Conservation (phyloP, 2,888 invertebrate genomes). For the Phorcus lineatus region DNA sequence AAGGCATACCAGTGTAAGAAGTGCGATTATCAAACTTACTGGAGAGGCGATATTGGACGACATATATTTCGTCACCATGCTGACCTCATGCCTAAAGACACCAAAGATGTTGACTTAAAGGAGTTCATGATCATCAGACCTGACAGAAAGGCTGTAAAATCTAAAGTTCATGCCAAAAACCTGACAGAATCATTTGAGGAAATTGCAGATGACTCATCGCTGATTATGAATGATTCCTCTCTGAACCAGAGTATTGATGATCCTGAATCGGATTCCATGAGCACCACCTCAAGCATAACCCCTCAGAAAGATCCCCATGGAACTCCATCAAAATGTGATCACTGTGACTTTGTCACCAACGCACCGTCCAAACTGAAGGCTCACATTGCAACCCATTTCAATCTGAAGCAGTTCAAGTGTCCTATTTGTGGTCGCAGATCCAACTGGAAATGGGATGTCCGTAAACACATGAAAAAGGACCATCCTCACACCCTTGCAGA, state of each 20-base stretch:
- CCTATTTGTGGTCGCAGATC: conserved; percentile 71
- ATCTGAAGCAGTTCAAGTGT: conserved; percentile 72
- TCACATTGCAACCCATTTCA: conserved; percentile 71
- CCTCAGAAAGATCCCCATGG: conserved; percentile 32
- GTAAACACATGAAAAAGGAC: conserved; percentile 70
- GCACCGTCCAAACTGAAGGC: conserved; percentile 69
- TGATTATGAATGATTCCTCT: not conserved
- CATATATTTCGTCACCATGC: conserved; percentile 77
- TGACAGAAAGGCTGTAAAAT: conserved; percentile 32
- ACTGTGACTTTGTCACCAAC: conserved; percentile 58
- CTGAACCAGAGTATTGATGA: not conserved
- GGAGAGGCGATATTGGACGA: conserved; percentile 77
- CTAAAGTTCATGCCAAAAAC: not conserved
- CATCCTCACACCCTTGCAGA: conserved; percentile 59
- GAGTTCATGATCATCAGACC: conserved; percentile 51
- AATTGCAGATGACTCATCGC: not conserved
- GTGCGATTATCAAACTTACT: conserved; percentile 77
- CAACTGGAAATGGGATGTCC: conserved; percentile 74
- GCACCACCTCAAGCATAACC: conserved; percentile 19
- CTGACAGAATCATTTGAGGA: not conserved
- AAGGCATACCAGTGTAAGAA: conserved; percentile 77
- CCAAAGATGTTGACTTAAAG: conserved; percentile 52
- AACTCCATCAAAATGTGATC: conserved; percentile 28
- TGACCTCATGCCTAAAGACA: conserved; percentile 57
- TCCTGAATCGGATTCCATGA: conserved; percentile 22